Evolutionary conservation across 2,888 invertebrate species (phyloP), one percentile per base, ranked within the genome.

Genomic region (Spisula solida): DNA sequence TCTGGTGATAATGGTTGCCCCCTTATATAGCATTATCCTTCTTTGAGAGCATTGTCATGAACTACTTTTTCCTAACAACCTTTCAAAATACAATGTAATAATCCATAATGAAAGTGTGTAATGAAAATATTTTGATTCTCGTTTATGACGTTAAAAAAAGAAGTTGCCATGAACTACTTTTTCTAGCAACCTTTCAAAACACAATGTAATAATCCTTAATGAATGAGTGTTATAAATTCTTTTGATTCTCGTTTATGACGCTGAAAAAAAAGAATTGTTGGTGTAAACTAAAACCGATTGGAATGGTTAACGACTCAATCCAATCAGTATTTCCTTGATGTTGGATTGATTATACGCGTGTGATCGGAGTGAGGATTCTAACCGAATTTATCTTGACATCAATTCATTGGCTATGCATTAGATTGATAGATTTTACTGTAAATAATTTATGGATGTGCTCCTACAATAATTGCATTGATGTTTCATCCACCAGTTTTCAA

Each of bases 321-420:
- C 75, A 75, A 75, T 75, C 75, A 75, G 18, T 5, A 4, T 34
- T 75, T 31, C 14, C 12, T 18, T 75, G 31, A 75, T 75, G 34
- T 34, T 18, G 10, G 34, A 31, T 31, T 34, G 34, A 75, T 75
- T 18, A 14, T 31, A 34, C 34, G 34, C 31, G 14, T 18, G 29
- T 75, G 75, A 75, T 2, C 16, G 1, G 0, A 0, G 31, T 34
- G 75, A 75, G 25, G 8, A 18, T 31, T 31, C 75, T 75, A 75
- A 75, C 34, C 75, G 4, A 31, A 31, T 75, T 75, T 25, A 75
- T 75, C 75, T 75, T 25, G 25, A 75, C 34, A 75, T 75, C 75
- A 75, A 0, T 75, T 75, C 75, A 31, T 75, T 31, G 12, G 31
- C 34, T 75, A 75, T 75, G n/a, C 75, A 75, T 75, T 75, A 75